These are phyloP conservation scores for Oreochromis niloticus DNA, from an alignment of 2,113 vertebrate species.

Conservation along the genomic window DNA sequence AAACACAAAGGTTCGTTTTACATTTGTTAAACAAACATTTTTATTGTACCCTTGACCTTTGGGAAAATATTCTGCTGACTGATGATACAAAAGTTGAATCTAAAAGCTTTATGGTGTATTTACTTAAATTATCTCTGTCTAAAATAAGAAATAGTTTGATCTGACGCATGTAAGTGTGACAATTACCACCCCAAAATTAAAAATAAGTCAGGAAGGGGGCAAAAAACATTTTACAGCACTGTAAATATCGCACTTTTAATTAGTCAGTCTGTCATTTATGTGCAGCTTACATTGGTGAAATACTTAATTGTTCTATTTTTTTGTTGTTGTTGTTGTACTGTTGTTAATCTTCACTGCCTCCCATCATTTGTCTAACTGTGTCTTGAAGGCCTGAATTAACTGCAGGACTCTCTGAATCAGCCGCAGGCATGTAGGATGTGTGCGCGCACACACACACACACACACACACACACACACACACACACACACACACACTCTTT, in stretches of 20 bases:
- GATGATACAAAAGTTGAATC: neutral
- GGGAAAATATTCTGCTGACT: neutral
- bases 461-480: neutral
- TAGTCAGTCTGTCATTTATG: neutral
- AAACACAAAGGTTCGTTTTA: neutral
- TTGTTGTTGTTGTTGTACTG: neutral
- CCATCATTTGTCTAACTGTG: neutral
- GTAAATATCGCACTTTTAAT: neutral
- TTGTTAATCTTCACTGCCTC: neutral
- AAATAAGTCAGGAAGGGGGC: neutral
- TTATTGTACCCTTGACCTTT: neutral
- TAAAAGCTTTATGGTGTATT: neutral
- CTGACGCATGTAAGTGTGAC: neutral
- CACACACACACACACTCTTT: neutral
- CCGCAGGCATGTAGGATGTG: neutral
- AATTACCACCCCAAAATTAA: neutral
- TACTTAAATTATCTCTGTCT: neutral
- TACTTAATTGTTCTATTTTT: neutral
- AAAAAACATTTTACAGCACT: neutral
- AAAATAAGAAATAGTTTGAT: neutral
- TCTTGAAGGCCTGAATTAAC: neutral
- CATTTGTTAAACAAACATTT: neutral
- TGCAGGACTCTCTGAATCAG: neutral
- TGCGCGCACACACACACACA: neutral
- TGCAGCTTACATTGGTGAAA: neutral